A percentile compares a stretch with the other conserved stretches of the same genome.
Evolutionary conservation across 2,888 invertebrate genomes (phyloP).

Genomic region (Drosophila borealis): DNA sequence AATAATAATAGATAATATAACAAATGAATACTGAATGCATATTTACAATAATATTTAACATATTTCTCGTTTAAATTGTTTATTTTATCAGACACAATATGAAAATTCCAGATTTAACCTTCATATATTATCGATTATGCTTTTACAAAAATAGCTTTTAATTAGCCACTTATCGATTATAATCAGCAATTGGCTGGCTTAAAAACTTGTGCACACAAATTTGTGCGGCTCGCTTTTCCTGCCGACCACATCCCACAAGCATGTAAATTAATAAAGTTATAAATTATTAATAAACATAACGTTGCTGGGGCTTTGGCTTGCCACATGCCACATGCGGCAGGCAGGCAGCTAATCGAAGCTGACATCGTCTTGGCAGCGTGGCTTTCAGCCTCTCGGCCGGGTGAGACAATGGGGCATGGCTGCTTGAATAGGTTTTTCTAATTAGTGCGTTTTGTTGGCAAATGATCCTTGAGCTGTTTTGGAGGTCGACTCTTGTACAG

Average conservation of each 20-base stretch:
- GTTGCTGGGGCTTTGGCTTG: conserved; percentile 22
- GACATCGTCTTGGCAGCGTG: conserved; percentile 20
- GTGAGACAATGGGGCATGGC: conserved; percentile 38
- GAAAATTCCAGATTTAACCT: background rate
- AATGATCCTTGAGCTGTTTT: conserved; percentile 69
- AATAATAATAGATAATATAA: no score
- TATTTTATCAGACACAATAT: no score
- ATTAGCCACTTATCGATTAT: conserved; percentile 48
- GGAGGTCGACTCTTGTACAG: conserved; percentile 47
- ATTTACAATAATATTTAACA: no score
- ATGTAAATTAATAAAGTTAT: conserved; percentile 74
- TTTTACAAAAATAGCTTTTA: conserved; percentile 28
- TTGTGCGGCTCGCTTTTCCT: conserved; percentile 4
- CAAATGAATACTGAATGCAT: no score
- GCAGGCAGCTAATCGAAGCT: conserved; percentile 38
- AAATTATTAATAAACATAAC: conserved; percentile 70
- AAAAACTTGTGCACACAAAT: conserved; percentile 22
- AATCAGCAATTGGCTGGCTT: conserved; percentile 42
- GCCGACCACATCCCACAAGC: conserved; percentile 9
- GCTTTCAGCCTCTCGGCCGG: background rate
- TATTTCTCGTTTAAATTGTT: no score
- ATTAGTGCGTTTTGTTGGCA: conserved; percentile 64
- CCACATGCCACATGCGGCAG: conserved; percentile 39
- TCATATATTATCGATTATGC: conserved; percentile 28
- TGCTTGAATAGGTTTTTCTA: conserved; percentile 71